Base-by-base conservation (phyloP, 2,113 vertebrate genomes). In the Syrmaticus mikado region DNA sequence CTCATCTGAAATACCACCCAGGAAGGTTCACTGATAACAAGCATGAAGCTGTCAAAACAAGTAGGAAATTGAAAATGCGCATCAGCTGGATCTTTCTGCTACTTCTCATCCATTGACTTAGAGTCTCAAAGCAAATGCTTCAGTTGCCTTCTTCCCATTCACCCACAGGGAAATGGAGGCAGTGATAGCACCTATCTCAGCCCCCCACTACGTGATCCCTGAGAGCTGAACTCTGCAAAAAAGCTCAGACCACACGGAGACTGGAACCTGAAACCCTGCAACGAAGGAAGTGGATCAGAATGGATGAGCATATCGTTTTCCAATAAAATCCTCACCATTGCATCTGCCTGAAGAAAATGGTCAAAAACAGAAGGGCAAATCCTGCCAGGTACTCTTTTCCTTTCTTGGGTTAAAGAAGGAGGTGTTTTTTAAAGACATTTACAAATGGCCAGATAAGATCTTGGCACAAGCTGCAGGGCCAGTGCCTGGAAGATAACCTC, bases 381-480 rank as follows among this genome's bases (percentile, higher is more conserved):
- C 84, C 92, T 91, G 87, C 72, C 82, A 94, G 82, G 85, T 94
- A 60, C 71, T 89, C 71, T 92, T 82, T 92, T 94, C 71, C 87
- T 87, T 91, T 93, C 83, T 82, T 36, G 52, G 28, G 66, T 81
- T 90, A 50, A 92, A 70, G 67, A 95, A 75, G 0, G 17, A 85
- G 40, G 25, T 87, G 87, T 89, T 94, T 95, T 90, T 46, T 41
- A 79, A 86, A 73, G 62, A 65, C n/a, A 30, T 95, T 92, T 93
- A 50, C 75, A 91, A 90, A 73, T 3, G 2, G 15, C 48, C 25
- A 85, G 87, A 82, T 95, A 85, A 95, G 85, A 95, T 89, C 94
- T 93, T 1, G 0, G 24, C 3, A 0, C 0, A 2, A 12, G 24
- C 36, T 73, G 8, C 45, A 43, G 36, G 13, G 32, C 24, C 1